Conservation (phyloP, 2,888 invertebrate genomes). For the Dinocampus coccinellae region DNA sequence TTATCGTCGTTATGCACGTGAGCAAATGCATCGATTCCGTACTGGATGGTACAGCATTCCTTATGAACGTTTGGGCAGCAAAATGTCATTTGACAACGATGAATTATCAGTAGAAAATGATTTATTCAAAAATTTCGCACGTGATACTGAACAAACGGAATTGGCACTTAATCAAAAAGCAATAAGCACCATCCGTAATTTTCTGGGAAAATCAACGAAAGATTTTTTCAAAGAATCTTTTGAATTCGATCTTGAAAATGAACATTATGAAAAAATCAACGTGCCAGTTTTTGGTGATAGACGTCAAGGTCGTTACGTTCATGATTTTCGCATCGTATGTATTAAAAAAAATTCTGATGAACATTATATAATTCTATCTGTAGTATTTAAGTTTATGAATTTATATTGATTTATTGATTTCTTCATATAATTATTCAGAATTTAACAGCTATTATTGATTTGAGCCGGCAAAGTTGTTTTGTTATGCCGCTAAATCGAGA, state of each 20-base stretch:
- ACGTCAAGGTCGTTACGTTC: constrained; percentile 87
- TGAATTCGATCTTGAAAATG: constrained; percentile 81
- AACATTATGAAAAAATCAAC: constrained; percentile 85
- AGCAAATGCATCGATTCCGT: constrained; percentile 75
- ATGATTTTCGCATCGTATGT: constrained; percentile 86
- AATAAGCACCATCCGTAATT: constrained; percentile 39
- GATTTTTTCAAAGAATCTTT: constrained; percentile 82
- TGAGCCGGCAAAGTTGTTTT: constrained; percentile 84
- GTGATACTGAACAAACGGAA: constrained; percentile 48
- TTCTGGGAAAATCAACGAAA: constrained; percentile 41
- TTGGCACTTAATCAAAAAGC: constrained; percentile 44
- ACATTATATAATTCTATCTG: neutral
- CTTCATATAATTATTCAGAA: constrained; percentile 70
- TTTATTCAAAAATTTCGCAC: constrained; percentile 51
- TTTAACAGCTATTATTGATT: constrained; percentile 83
- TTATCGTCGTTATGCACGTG: constrained; percentile 79
- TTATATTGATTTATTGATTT: constrained; percentile 15
- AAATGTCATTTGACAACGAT: constrained; percentile 52
- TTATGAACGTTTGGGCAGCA: constrained; percentile 66
- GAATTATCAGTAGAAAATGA: constrained; percentile 54
- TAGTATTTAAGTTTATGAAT: neutral
- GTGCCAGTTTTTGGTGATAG: constrained; percentile 89
- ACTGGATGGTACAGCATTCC: constrained; percentile 79
- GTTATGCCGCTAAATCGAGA: constrained; percentile 88
- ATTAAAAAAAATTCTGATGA: neutral